Percentiles rank a stretch among this genome's conserved stretches.
Evolutionary conservation across 2,888 invertebrate genomes (phyloP).

Genomic region (Deilephila elpenor): DNA sequence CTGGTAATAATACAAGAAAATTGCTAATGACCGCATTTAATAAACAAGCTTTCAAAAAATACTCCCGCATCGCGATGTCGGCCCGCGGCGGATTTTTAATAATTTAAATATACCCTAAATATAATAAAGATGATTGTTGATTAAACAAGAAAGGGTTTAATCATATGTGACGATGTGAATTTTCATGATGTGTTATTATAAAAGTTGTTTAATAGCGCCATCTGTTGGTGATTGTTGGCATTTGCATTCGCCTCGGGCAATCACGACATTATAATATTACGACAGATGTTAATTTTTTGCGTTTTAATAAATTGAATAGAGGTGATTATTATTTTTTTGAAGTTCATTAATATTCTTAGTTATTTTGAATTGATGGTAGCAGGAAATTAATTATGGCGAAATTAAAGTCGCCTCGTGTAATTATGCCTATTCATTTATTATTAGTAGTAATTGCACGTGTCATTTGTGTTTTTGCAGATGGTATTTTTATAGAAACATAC

Average conservation of each 20-base stretch:
- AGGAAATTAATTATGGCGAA: not conserved
- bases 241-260: slow-evolving; percentile 15
- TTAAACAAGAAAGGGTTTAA: slow-evolving; percentile 19
- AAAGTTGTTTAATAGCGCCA: slow-evolving; percentile 19
- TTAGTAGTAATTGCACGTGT: not conserved
- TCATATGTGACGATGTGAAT: slow-evolving; percentile 24
- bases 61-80: slow-evolving; percentile 49
- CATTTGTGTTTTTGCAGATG: not conserved
- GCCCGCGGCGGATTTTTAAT: not conserved
- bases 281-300: slow-evolving; percentile 15
- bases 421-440: not conserved
- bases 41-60: slow-evolving; percentile 66
- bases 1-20: slow-evolving; percentile 65
- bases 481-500: not conserved
- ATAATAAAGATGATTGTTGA: slow-evolving; percentile 16
- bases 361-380: not conserved
- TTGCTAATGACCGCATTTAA: slow-evolving; percentile 69
- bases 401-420: not conserved
- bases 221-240: slow-evolving; percentile 17
- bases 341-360: slow-evolving; percentile 6
- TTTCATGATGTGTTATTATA: not conserved
- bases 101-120: slow-evolving; percentile 16
- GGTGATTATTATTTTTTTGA: not conserved
- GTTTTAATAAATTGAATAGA: not conserved
- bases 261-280: not conserved